Evolutionary conservation across 2,113 vertebrate genomes (phyloP), one percentile per base, ranked within the genome.

Genomic region (Mastomys natalensis): DNA sequence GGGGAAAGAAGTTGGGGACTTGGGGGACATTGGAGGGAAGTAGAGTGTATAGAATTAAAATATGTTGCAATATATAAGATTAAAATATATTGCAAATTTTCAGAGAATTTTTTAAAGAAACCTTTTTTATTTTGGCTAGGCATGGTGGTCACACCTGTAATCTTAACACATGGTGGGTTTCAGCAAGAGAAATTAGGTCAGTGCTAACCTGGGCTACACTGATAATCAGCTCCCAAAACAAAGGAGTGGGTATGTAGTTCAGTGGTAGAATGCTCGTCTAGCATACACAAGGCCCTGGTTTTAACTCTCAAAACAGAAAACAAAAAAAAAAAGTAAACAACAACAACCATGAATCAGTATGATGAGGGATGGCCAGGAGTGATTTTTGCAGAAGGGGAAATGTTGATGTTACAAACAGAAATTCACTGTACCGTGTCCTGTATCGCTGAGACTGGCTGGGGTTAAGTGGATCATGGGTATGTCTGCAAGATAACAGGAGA

Each of bases 341-440:
- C 64, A 12, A 31, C 64, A 29, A 13, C 64, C 31, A 13, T 29
- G 5, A 13, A 5, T 66, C 64, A 66, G 81, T 70, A 43, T 48
- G 24, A 31, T 22, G 48, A n/a, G 60, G 84, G 73, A 31, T 76
- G 9, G 19, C 15, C 21, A 64, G 62, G 64, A 88, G 6, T 73
- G n/a, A 84, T 72, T 93, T 82, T 24, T 77, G 26, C 10, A 90
- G 85, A 60, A 76, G 94, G 82, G 8, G 48, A 66, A 91, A 64
- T 9, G 48, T 70, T 17, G 9, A 40, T 62, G 15, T 37, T 55
- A 8, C 10, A 31, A 53, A 31, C 12, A 6, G 43, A 58, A 37
- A 37, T 5, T 89, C 80, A 53, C 29, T 15, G 51, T 43, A 10
- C 34, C 0, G 0, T 76, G 11, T 73, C 68, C 82, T 53, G 51